phyloP scores from a whole-genome alignment of 2,797 vertebrate species.

The Tapera naevia region DNA sequence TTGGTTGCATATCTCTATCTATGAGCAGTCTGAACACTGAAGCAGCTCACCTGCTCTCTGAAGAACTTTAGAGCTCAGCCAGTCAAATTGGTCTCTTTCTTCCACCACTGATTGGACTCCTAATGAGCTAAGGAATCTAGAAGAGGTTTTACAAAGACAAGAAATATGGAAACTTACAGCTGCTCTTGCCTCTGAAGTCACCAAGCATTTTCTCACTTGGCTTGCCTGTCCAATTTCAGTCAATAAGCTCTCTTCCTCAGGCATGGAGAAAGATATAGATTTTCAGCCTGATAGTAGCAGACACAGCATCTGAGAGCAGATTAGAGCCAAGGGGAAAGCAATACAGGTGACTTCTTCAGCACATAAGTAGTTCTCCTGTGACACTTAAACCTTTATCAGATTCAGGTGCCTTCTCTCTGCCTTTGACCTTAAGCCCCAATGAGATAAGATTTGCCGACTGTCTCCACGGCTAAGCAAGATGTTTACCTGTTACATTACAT shows the following conservation, averaged over 20 bases:
- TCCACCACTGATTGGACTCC: neutral
- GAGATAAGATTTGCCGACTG: slow-evolving; percentile 21
- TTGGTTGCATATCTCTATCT: neutral
- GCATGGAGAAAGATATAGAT: neutral
- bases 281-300: slow-evolving; percentile 3
- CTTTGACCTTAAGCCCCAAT: slow-evolving; percentile 22
- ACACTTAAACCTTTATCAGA: slow-evolving; percentile 51
- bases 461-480: neutral
- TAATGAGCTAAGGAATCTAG: neutral
- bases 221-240: neutral
- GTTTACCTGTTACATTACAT: slow-evolving; percentile 11
- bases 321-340: slow-evolving; percentile 25
- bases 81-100: neutral
- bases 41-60: neutral
- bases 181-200: neutral
- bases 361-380: neutral
- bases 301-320: slow-evolving; percentile 19
- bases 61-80: neutral
- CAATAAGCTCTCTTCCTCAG: neutral
- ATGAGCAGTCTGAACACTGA: neutral
- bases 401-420: slow-evolving; percentile 23
- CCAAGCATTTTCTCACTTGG: neutral
- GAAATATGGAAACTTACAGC: neutral
- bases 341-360: slow-evolving; percentile 28
- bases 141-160: neutral